Evolutionary conservation across 2,888 invertebrate species (phyloP).

Genomic region (Synergus umbraculus): DNA sequence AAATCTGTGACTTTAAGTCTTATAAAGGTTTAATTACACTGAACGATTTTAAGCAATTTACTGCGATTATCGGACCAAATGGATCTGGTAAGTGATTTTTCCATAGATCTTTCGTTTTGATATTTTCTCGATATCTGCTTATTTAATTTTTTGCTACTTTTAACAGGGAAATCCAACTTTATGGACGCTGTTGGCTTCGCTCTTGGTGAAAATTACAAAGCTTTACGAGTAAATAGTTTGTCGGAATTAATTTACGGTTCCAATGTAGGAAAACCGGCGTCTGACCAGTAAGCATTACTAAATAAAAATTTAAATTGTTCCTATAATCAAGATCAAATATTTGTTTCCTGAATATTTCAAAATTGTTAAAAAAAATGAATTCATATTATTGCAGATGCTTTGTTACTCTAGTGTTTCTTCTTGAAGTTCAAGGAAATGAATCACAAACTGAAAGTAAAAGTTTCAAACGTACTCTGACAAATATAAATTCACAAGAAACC

Average conservation of each 20-base stretch:
- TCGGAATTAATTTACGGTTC: conserved; percentile 97
- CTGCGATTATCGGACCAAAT: conserved; percentile 98
- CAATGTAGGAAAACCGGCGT: conserved; percentile 88
- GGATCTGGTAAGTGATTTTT: conserved; percentile 87
- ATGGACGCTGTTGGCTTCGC: conserved; percentile 99
- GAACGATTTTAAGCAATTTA: conserved; percentile 94
- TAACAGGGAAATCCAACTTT: conserved; percentile 96
- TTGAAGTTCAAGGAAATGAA: background rate
- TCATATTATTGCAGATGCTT: background rate
- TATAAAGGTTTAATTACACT: conserved; percentile 93
- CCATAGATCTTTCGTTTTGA: background rate
- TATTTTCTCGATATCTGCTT: background rate
- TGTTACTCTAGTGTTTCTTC: background rate
- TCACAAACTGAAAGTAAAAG: background rate
- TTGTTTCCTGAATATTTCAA: no score
- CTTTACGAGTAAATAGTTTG: conserved; percentile 92
- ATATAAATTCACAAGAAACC: background rate
- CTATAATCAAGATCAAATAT: no score
- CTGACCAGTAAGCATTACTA: background rate
- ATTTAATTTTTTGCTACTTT: conserved; percentile 1
- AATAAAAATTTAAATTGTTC: no score
- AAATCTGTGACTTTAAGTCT: conserved; percentile 98
- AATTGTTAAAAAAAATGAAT: background rate
- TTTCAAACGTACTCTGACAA: conserved; percentile 18
- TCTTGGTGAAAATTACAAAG: conserved; percentile 95